Evolutionary conservation across 1,140 invertebrate genomes (phyloP), one percentile per base, ranked within the genome.

Genomic region (Araneus ventricosus): DNA sequence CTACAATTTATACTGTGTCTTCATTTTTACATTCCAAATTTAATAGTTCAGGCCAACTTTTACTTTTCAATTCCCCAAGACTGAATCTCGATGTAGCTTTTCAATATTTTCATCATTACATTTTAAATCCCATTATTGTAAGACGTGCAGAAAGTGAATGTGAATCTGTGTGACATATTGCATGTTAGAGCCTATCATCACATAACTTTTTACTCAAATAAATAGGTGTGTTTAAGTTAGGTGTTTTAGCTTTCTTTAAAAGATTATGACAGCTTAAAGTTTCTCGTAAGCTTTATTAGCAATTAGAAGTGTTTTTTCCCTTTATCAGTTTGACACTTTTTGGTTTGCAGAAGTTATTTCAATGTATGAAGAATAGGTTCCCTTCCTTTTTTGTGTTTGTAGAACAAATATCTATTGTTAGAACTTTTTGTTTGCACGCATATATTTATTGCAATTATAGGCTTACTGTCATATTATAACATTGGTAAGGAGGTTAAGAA

Each of bases 11-110:
- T 70, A 52, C 67, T 39, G 24, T 85, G 37, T 61, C 61, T 92
- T 92, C 82, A 79, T 59, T 45, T 86, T 92, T 59, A 86, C 82
- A 86, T 92, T 86, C 90, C 80, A 84, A 92, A 70, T 63, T 86
- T 52, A 86, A 75, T 70, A 86, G 52, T 82, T n/a, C 82, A 86
- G 82, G 82, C 90, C 20, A 67, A 63, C 27, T 45, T 52, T 84
- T 84, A 39, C 4, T 79, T 86, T 37, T 86, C 24, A 86, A 86
- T 86, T 92, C 90, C 90, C 90, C 59, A 86, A 92, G 90, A 86
- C 82, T 90, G 75, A 91, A 91, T 84, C 80, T 59, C 24, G 59
- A 80, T 86, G 79, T 86, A 67, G 80, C 24, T 67, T 59, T 52
- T 57, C 57, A 59, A 79, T 79, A 57, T n/a, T 45, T 34, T 75